Percentiles rank a stretch among this genome's conserved stretches.
These are phyloP conservation scores for Puffinus mauretanicus DNA, from an alignment of 2,113 vertebrate species.

Conservation along the genomic window DNA sequence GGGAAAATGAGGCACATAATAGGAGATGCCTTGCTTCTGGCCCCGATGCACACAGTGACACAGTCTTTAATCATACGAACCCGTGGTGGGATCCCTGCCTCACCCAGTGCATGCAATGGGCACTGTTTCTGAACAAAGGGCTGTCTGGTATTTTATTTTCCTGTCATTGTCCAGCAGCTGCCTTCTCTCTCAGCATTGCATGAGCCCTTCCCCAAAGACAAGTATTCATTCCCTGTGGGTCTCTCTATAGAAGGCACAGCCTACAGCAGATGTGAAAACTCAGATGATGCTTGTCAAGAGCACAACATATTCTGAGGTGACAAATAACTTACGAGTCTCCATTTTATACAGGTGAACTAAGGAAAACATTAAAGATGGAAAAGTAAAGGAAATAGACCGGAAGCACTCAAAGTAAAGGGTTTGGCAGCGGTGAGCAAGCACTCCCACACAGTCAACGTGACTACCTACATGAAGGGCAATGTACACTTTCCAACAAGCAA, in stretches of 20 bases:
- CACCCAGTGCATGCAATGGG: fast-evolving
- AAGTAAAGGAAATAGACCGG: neutral
- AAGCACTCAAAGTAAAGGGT: neutral
- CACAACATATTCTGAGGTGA: neutral
- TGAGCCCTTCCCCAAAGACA: neutral
- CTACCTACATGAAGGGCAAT: fast-evolving
- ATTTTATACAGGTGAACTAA: neutral
- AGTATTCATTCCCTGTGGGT: neutral
- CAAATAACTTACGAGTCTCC: neutral
- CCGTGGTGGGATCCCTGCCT: fast-evolving
- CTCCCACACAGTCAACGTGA: neutral
- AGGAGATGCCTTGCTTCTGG: neutral
- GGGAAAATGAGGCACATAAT: neutral
- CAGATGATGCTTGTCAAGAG: neutral
- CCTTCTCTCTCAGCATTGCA: fast-evolving
- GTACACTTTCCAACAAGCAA: neutral
- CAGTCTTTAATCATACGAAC: fast-evolving
- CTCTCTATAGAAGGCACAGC: neutral
- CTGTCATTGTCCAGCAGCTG: neutral
- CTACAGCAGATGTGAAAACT: neutral
- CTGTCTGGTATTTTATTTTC: neutral
- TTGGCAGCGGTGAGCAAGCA: neutral
- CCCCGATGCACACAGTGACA: fast-evolving
- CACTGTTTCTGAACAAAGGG: neutral
- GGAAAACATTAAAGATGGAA: neutral